Conservation (phyloP, 92 coral and sea anemone genomes). For the Epizoanthus scotinus region DNA sequence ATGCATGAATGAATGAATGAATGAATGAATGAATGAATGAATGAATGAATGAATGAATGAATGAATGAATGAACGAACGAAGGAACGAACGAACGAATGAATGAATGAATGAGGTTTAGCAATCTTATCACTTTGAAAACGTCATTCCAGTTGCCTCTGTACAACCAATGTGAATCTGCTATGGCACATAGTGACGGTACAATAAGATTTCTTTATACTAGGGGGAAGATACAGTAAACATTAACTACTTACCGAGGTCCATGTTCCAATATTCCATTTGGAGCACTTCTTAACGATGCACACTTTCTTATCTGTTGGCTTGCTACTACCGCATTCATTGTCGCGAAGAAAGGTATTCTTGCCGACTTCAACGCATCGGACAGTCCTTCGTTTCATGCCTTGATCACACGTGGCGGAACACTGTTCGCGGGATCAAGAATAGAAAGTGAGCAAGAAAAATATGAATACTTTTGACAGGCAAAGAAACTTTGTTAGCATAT, state of each 20-base stretch:
- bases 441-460: background rate
- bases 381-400: slow-evolving; percentile 24
- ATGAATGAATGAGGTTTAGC: too few relatives aligned
- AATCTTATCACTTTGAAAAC: too few relatives aligned
- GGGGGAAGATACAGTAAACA: background rate
- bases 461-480: background rate
- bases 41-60: too few relatives aligned
- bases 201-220: background rate
- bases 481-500: too few relatives aligned
- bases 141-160: too few relatives aligned
- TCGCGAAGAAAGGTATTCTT: slow-evolving; percentile 19
- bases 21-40: too few relatives aligned
- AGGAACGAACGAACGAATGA: too few relatives aligned
- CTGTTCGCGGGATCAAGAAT: background rate
- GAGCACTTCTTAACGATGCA: slow-evolving; percentile 19
- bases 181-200: too few relatives aligned
- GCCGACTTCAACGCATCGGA: slow-evolving; percentile 29
- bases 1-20: too few relatives aligned
- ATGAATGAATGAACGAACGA: too few relatives aligned
- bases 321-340: slow-evolving; percentile 11
- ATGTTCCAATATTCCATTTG: slow-evolving; percentile 18
- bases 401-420: slow-evolving; percentile 29
- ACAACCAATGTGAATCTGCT: too few relatives aligned
- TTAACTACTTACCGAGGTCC: slow-evolving; percentile 11
- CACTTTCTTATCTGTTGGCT: slow-evolving; percentile 5